Conservation (phyloP, 2,113 vertebrate genomes). For the Hippocampus guttulatus region DNA sequence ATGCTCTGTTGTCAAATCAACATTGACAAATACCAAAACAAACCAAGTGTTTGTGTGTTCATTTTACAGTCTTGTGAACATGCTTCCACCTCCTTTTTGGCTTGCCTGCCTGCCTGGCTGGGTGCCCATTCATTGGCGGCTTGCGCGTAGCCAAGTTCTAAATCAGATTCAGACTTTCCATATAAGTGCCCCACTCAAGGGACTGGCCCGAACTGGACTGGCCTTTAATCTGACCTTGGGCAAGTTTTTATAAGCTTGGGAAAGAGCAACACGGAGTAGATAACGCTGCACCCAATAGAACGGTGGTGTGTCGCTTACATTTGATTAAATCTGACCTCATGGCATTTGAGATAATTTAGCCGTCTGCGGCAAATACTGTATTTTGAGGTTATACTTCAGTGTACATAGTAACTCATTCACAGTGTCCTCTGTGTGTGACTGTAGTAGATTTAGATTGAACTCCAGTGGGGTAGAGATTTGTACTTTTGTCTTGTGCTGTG, state of each 20-base stretch:
- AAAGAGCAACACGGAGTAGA: constrained; percentile 55
- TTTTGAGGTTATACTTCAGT: constrained; percentile 23
- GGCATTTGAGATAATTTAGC: constrained; percentile 57
- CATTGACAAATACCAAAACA: constrained; percentile 3
- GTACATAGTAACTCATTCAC: constrained; percentile 30
- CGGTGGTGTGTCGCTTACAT: constrained; percentile 52
- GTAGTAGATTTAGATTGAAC: constrained; percentile 22
- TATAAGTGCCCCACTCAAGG: constrained; percentile 62
- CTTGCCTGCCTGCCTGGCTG: constrained; percentile 39
- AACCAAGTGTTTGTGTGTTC: constrained; percentile 5
- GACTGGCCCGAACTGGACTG: constrained; percentile 43
- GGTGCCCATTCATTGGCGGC: constrained; percentile 55
- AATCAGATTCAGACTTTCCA: constrained; percentile 71
- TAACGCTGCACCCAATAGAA: constrained; percentile 48
- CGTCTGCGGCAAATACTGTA: constrained; percentile 19
- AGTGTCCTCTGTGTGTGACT: constrained; percentile 21
- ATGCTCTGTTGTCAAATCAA: neutral
- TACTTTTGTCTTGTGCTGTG: constrained; percentile 10
- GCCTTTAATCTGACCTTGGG: constrained; percentile 66
- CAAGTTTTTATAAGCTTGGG: constrained; percentile 63
- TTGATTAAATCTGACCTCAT: constrained; percentile 62
- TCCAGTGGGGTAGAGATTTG: constrained; percentile 22
- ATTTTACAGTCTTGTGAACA: constrained; percentile 45
- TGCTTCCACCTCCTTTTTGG: constrained; percentile 20
- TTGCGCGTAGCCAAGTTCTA: constrained; percentile 62